A percentile compares a stretch with the other conserved stretches of the same genome.
Conservation (phyloP, 2,797 vertebrate species). For the Tarsius wallacei region DNA sequence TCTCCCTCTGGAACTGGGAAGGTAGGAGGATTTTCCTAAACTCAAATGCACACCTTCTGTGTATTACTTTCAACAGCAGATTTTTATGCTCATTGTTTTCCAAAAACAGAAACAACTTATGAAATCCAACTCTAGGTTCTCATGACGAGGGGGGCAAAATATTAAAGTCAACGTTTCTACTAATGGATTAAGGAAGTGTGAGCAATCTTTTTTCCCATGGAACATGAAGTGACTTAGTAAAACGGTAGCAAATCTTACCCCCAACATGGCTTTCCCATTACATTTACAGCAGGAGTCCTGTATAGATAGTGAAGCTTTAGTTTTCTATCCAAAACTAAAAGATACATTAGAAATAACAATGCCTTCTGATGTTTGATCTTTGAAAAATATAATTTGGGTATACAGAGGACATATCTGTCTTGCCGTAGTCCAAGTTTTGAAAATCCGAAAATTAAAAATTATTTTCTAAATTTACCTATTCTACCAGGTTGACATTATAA, state of each 20-base stretch:
- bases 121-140: neutral
- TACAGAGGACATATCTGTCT: neutral
- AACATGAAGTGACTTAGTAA: neutral
- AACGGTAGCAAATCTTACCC: neutral
- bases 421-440: neutral
- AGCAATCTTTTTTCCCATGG: neutral
- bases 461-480: constrained; percentile 59
- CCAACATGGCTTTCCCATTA: neutral
- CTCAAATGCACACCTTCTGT: neutral
- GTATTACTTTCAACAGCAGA: neutral
- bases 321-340: constrained; percentile 42
- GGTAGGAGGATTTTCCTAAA: neutral
- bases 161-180: neutral
- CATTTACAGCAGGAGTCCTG: neutral
- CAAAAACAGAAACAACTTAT: neutral
- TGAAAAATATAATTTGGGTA: constrained; percentile 12
- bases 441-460: constrained; percentile 58
- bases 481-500: constrained; percentile 56
- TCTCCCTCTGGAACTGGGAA: neutral
- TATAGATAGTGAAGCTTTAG: constrained; percentile 15
- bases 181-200: neutral
- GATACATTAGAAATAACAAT: constrained; percentile 53
- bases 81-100: constrained; percentile 10
- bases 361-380: neutral
- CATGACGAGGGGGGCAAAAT: neutral